Conservation (phyloP, 1,140 invertebrate species). For the Panagrolaimus sp. region DNA sequence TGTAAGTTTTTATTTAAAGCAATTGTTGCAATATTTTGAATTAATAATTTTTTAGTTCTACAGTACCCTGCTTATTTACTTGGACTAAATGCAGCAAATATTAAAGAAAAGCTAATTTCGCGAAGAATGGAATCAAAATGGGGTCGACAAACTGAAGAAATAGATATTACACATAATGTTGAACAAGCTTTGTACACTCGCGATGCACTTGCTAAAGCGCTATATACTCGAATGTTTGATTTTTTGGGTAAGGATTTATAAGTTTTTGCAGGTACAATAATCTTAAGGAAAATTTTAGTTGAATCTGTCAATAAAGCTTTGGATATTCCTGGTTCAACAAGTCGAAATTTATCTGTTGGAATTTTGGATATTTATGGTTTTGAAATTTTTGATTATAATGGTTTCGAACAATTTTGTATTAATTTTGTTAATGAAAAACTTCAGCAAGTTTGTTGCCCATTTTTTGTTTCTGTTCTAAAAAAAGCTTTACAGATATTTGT, state of each 20-base stretch:
- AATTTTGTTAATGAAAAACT: slow-evolving; percentile 84
- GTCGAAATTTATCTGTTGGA: slow-evolving; percentile 58
- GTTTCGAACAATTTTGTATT: slow-evolving; percentile 66
- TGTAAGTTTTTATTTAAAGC: slow-evolving; percentile 61
- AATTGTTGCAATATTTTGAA: background rate
- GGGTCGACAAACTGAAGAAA: slow-evolving; percentile 68
- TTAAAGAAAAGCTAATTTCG: slow-evolving; percentile 62
- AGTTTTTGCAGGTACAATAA: no score
- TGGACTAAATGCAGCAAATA: slow-evolving; percentile 64
- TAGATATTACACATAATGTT: slow-evolving; percentile 67
- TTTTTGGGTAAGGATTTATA: slow-evolving; percentile 67
- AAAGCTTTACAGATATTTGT: slow-evolving; percentile 77
- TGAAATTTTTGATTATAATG: slow-evolving; percentile 68
- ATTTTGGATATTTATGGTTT: slow-evolving; percentile 69
- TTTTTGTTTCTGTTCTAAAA: slow-evolving; percentile 81
- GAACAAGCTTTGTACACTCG: slow-evolving; percentile 68
- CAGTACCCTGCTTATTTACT: slow-evolving; percentile 68
- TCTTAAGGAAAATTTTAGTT: slow-evolving; percentile 35
- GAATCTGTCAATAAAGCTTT: slow-evolving; percentile 49
- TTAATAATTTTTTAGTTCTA: slow-evolving; percentile 65
- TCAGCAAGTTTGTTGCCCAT: slow-evolving; percentile 83
- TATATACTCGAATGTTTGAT: slow-evolving; percentile 70
- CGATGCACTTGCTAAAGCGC: slow-evolving; percentile 68
- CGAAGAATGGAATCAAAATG: slow-evolving; percentile 71
- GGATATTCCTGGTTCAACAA: slow-evolving; percentile 40